phyloP scores from a whole-genome alignment of 2,797 vertebrate genomes.

The Muraenolepis orangiensis region DNA sequence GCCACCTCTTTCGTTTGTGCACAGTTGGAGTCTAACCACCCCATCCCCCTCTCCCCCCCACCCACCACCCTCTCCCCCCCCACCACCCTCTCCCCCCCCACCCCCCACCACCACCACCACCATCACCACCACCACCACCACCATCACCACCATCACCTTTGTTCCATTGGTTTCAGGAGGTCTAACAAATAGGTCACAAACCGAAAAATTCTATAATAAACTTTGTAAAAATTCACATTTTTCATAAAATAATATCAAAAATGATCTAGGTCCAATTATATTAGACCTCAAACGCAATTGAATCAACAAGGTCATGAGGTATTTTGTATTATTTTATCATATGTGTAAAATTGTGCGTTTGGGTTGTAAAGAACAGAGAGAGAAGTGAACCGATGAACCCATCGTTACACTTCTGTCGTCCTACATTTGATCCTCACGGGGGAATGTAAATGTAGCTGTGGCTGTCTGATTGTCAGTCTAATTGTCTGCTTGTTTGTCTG shows the following conservation, averaged over 20 bases:
- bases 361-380: neutral
- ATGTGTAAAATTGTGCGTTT: too few species aligned
- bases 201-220: slow-evolving; percentile 61
- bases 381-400: neutral
- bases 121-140: neutral
- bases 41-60: too few species aligned
- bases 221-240: slow-evolving; percentile 48
- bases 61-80: neutral
- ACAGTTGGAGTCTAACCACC: slow-evolving; percentile 44
- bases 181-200: slow-evolving; percentile 50
- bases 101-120: slow-evolving; percentile 13
- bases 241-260: slow-evolving; percentile 9
- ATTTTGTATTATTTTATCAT: neutral
- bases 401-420: neutral
- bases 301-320: neutral
- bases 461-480: too few species aligned
- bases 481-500: too few species aligned
- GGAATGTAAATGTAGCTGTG: too few species aligned
- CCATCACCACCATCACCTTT: slow-evolving; percentile 2
- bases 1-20: slow-evolving; percentile 45
- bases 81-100: neutral
- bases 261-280: too few species aligned
- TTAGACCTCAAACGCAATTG: slow-evolving; percentile 6
- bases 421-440: neutral
- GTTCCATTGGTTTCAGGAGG: slow-evolving; percentile 28